Conservation (phyloP, 2,888 invertebrate genomes). For the Torymus texanus region DNA sequence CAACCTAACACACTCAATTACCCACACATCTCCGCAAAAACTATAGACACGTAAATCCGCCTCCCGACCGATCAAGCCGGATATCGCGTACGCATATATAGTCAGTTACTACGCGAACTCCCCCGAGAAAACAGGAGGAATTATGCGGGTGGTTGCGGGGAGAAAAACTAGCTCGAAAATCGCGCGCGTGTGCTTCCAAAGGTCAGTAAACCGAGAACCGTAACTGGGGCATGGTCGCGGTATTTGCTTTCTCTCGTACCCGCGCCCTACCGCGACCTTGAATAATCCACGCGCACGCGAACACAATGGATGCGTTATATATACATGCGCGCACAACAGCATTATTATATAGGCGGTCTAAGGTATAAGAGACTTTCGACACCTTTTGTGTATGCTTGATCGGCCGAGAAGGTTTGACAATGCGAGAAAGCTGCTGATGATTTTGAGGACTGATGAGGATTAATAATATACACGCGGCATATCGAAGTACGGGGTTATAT, state of each 20-base stretch:
- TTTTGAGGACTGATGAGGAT: not conserved
- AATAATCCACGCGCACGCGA: conserved; percentile 7
- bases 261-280: conserved; percentile 20
- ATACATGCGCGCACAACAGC: not conserved
- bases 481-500: too few species aligned
- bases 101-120: too few species aligned
- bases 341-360: not conserved
- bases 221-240: conserved; percentile 48
- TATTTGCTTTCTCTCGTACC: conserved; percentile 45
- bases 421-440: conserved; percentile 36
- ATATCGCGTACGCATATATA: too few species aligned
- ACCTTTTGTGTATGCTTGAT: conserved; percentile 13
- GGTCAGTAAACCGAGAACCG: conserved; percentile 42
- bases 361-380: conserved; percentile 10
- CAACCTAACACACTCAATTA: too few species aligned
- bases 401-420: conserved; percentile 20
- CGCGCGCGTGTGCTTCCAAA: conserved; percentile 17
- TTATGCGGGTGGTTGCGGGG: too few species aligned
- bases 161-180: too few species aligned
- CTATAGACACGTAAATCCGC: too few species aligned
- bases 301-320: not conserved
- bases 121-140: too few species aligned
- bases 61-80: too few species aligned
- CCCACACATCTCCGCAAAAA: too few species aligned
- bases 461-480: too few species aligned